Base-by-base conservation (phyloP, 2,113 vertebrate genomes). In the Boleophthalmus pectinirostris region DNA sequence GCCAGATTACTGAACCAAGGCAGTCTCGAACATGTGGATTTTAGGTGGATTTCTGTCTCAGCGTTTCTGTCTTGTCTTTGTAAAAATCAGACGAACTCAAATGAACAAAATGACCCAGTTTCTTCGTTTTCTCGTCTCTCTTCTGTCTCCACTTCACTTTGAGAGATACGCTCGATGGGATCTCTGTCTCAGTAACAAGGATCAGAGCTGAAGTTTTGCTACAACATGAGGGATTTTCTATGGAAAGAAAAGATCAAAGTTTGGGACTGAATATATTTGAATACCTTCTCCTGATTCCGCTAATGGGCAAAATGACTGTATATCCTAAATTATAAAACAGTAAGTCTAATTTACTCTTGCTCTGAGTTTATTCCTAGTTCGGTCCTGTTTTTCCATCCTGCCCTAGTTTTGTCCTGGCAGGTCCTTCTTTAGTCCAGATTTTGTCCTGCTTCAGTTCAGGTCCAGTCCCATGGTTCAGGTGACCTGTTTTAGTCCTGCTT, bases 71-170 rank as follows among this genome's bases (percentile, higher is more conserved):
- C 35, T 73, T 79, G 20, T 75, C 83, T 72, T 72, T 74, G 78
- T 81, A 12, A 74, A 84, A 88, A 85, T 83, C 84, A 83, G 57
- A 66, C 71, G 67, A 79, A 83, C 82, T 81, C 73, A 80, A 86
- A 87, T 84, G 78, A 86, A 88, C 72, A 78, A 38, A 76, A 73
- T 91, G 89, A 93, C 90, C 92, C 77, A 89, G 81, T 91, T 90
- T 81, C 77, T 65, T 66, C 49, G 35, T 76, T 29, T 54, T 15
- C 23, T 38, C 56, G 20, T 70, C 78, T 25, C 29, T 69, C 38
- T 71, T 57, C 29, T 63, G 65, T 8, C 57, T 54, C 56, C 45
- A 0, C 53, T 47, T 46, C 49, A 35, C 35, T 64, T 45, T 24
- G 2, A 21, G 60, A 68, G 9, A 21, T 54, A 45, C 66, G 63